phyloP scores from a whole-genome alignment of 2,888 invertebrate species.

The Tetragonisca angustula region DNA sequence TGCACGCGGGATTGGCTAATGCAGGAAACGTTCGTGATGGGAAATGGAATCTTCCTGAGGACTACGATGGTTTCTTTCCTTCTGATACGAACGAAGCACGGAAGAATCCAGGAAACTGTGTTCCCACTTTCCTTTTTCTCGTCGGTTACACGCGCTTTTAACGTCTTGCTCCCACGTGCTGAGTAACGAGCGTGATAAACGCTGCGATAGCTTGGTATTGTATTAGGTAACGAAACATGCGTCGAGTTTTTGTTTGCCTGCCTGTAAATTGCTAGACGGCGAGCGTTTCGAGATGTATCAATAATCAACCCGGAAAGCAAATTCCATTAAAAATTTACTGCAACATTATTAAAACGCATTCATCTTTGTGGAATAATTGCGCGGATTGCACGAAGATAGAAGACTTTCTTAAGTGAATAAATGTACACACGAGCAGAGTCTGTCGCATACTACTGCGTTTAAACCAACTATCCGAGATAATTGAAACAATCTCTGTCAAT shows the following conservation, averaged over 20 bases:
- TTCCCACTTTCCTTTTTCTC: slow-evolving; percentile 23
- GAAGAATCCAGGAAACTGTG: slow-evolving; percentile 15
- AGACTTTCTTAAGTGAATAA: too few relatives aligned
- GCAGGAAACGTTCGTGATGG: slow-evolving; percentile 9
- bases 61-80: not conserved
- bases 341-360: too few relatives aligned
- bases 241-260: not conserved
- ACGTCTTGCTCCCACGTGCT: not conserved
- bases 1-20: slow-evolving; percentile 3
- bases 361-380: too few relatives aligned
- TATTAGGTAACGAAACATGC: not conserved
- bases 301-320: not conserved
- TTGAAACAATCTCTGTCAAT: not conserved
- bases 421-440: too few relatives aligned
- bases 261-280: not conserved
- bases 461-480: not conserved
- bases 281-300: not conserved
- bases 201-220: not conserved
- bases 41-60: slow-evolving; percentile 1
- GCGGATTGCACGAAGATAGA: too few relatives aligned
- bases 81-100: not conserved
- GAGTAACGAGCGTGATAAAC: slow-evolving; percentile 28
- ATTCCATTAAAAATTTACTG: not conserved
- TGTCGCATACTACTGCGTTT: not conserved
- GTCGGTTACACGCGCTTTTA: not conserved